phyloP scores from a whole-genome alignment of 2,888 invertebrate species.

The Drosophila acutilabella region DNA sequence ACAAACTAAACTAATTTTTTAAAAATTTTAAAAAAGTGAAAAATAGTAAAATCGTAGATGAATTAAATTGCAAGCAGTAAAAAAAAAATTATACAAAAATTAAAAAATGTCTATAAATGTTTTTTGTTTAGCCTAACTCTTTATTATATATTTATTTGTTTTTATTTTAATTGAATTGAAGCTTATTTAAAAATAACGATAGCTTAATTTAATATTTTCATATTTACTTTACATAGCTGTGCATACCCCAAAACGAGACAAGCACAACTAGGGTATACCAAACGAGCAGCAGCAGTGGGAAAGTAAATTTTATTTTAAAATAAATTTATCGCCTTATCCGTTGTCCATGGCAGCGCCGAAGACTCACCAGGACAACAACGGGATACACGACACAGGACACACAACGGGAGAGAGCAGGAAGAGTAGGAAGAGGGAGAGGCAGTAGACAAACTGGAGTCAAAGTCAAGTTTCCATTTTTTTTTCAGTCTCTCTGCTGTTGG shows the following conservation, averaged over 20 bases:
- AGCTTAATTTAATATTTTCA: too few species aligned
- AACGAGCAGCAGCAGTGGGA: constrained; percentile 59
- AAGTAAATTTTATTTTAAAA: constrained; percentile 81
- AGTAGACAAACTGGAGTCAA: constrained; percentile 20
- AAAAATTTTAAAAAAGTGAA: too few species aligned
- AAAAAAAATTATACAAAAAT: too few species aligned
- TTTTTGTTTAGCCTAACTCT: too few species aligned
- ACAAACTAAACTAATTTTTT: too few species aligned
- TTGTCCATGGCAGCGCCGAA: constrained; percentile 74
- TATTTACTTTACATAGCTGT: too few species aligned
- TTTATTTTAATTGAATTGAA: too few species aligned
- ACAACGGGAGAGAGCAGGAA: background rate
- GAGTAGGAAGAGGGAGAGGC: background rate
- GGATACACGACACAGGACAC: constrained; percentile 13
- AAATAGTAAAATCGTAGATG: too few species aligned
- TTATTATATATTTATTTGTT: too few species aligned
- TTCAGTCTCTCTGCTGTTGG: constrained; percentile 27
- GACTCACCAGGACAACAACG: constrained; percentile 20
- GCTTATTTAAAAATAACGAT: too few species aligned
- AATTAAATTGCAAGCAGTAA: too few species aligned
- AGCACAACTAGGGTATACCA: constrained; percentile 34
- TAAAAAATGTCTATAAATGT: too few species aligned
- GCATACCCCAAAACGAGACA: constrained; percentile 3
- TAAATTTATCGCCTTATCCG: constrained; percentile 81
- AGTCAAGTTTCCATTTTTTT: constrained; percentile 39